phyloP scores from a whole-genome alignment of 1,140 invertebrate genomes.

The Hesperophylax magnus region DNA sequence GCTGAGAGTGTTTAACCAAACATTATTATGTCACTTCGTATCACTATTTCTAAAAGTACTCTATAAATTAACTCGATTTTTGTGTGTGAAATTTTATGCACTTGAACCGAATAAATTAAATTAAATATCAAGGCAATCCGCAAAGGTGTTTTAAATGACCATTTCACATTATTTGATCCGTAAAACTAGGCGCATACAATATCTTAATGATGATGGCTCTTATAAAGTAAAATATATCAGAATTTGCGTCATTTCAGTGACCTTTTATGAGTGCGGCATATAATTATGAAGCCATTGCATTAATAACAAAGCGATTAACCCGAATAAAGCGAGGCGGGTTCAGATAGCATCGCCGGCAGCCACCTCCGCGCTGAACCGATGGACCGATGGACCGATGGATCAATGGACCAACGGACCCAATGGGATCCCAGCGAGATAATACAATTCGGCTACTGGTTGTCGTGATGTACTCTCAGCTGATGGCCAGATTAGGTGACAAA shows the following conservation, averaged over 20 bases:
- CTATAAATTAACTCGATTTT: no score
- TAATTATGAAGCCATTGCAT: constrained; percentile 41
- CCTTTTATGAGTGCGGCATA: constrained; percentile 8
- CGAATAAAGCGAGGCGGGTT: constrained; percentile 40
- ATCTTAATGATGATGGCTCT: no score
- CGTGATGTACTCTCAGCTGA: constrained; percentile 46
- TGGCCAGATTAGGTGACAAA: constrained; percentile 47
- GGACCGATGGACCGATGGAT: neutral
- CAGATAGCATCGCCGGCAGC: constrained; percentile 24
- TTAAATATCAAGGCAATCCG: no score
- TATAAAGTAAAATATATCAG: no score
- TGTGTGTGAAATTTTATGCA: no score
- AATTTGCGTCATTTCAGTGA: neutral
- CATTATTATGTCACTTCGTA: no score
- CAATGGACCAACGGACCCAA: neutral
- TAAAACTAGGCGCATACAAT: no score
- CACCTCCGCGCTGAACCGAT: neutral
- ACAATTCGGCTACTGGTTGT: constrained; percentile 46
- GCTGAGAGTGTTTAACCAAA: no score
- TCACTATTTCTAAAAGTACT: no score
- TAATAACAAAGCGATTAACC: constrained; percentile 50
- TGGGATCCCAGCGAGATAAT: constrained; percentile 1
- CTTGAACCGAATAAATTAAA: no score
- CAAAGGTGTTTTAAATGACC: no score
- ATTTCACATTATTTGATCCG: no score